phyloP scores from a whole-genome alignment of 2,888 invertebrate species.

The Xylocampa areola region DNA sequence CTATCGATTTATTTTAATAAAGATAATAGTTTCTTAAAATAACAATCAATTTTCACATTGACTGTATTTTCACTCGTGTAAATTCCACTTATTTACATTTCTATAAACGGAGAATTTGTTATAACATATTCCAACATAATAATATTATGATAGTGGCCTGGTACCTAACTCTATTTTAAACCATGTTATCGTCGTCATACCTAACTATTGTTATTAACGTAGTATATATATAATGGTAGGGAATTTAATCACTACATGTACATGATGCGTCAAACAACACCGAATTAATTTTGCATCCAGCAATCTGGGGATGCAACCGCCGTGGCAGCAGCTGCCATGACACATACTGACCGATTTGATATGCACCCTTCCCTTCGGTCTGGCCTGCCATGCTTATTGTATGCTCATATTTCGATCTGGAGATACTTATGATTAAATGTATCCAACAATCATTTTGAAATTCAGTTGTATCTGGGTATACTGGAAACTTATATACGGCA shows the following conservation, averaged over 20 bases:
- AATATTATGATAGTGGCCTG: too few relatives aligned
- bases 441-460: too few relatives aligned
- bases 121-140: too few relatives aligned
- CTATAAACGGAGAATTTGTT: too few relatives aligned
- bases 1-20: not conserved
- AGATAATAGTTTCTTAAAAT: not conserved
- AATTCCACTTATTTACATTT: not conserved
- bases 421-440: conserved; percentile 2
- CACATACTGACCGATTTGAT: conserved; percentile 83
- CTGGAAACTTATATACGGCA: too few relatives aligned
- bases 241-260: conserved; percentile 54
- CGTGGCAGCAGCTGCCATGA: conserved; percentile 78
- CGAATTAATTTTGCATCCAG: conserved; percentile 83
- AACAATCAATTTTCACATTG: too few relatives aligned
- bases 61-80: too few relatives aligned
- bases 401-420: conserved; percentile 40
- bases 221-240: conserved; percentile 23
- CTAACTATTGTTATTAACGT: conserved; percentile 11
- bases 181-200: not conserved
- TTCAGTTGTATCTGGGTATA: not conserved
- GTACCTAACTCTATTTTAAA: too few relatives aligned
- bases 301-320: conserved; percentile 83
- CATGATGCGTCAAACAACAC: conserved; percentile 63
- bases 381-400: conserved; percentile 60
- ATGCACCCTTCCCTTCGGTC: conserved; percentile 80